Base-by-base conservation (phyloP, 2,797 vertebrate species). In the Hippocampus kuda region DNA sequence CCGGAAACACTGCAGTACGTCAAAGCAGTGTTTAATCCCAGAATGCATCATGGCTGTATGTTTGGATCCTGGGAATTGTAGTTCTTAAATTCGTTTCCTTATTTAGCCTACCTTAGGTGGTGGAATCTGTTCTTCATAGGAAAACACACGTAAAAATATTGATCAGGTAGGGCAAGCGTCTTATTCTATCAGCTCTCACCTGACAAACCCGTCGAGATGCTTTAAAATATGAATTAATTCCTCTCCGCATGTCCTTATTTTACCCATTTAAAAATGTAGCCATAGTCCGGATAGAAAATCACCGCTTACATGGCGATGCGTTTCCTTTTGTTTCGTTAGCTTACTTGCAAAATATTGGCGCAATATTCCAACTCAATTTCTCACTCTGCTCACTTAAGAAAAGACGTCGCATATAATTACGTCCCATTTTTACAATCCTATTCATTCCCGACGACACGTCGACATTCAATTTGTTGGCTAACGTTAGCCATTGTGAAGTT, bases 121-220 rank as follows among this genome's bases (percentile, higher is more conserved):
- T 71, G 88, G 87, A 91, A 89, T 87, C 80, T 84, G 80, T 79
- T 83, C 83, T 82, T 82, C 81, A 87, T 87, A 89, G 84, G 84
- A 83, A 84, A 86, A 87, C 87, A 89, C 85, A 90, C 87, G 90
- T 92, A 89, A 88, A 90, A 84, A 86, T 84, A 90, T 82, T 86
- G 81, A 87, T 77, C 89, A 90, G 91, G 91, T 92, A 92, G 80
- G 85, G 49, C 22, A 60, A 75, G 70, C 72, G 71, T 49, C 27
- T 68, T 48, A 56, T 76, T 73, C 41, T 20, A 34, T 15, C 61
- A 38, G 13, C 5, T 75, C 42, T 66, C 1, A 27, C 64, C 41
- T 66, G n/a, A 56, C n/a, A 8, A 74, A 53, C 38, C 9, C 16
- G 16, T 69, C 42, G 56, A 62, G 24, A 15, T 26, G 62, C 57